Evolutionary conservation across 2,888 invertebrate species (phyloP).

Genomic region (Tetragonula carbonaria): DNA sequence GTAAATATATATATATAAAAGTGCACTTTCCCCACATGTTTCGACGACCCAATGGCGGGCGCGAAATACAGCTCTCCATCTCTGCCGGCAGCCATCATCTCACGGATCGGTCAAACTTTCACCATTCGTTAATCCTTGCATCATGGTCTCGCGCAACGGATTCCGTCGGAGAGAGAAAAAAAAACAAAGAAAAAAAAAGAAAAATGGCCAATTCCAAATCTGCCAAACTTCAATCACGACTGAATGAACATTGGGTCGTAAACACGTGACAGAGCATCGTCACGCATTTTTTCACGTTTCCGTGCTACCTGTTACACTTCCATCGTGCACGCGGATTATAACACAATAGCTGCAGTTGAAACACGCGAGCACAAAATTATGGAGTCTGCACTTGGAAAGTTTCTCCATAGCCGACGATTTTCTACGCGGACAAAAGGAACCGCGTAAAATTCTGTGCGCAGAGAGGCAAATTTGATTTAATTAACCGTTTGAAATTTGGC

Average conservation of each 20-base stretch:
- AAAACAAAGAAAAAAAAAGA: too few relatives aligned
- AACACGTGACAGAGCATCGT: constrained; percentile 10
- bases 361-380: constrained; percentile 57
- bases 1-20: too few relatives aligned
- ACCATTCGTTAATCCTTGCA: constrained; percentile 1
- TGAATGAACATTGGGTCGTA: constrained; percentile 21
- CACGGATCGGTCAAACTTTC: not conserved
- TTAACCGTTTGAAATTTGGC: constrained; percentile 12
- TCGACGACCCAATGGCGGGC: too few relatives aligned
- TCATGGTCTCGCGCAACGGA: not conserved
- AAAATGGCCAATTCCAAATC: not conserved
- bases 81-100: too few relatives aligned
- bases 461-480: constrained; percentile 14
- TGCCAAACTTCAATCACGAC: not conserved
- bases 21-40: too few relatives aligned
- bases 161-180: too few relatives aligned
- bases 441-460: not conserved
- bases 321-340: constrained; percentile 26
- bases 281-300: constrained; percentile 21
- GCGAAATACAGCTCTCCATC: not conserved
- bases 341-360: constrained; percentile 7
- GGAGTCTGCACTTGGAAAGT: constrained; percentile 71
- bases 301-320: constrained; percentile 67
- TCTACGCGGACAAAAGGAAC: constrained; percentile 36
- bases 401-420: constrained; percentile 63